Evolutionary conservation across 2,113 vertebrate genomes (phyloP).

Genomic region (Toxotes chatareus): DNA sequence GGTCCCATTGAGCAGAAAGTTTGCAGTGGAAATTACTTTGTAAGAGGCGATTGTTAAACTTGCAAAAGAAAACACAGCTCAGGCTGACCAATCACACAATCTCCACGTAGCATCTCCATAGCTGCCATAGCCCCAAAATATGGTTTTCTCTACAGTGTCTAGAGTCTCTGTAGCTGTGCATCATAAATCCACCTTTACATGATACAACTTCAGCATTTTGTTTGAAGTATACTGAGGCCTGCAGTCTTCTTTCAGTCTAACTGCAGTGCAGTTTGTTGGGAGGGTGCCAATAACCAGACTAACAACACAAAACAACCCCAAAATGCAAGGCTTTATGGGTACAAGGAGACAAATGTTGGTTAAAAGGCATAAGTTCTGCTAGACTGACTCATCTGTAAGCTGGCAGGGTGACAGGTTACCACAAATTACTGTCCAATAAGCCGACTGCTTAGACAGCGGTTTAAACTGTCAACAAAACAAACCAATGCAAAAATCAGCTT

Average conservation of each 20-base stretch:
- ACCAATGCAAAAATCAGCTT: background rate
- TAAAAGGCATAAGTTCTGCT: background rate
- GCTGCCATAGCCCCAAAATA: too few relatives aligned
- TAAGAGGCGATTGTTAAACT: background rate
- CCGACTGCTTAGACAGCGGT: background rate
- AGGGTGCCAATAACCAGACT: background rate
- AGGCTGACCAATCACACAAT: background rate
- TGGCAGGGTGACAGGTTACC: background rate
- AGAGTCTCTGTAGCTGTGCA: background rate
- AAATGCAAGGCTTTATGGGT: background rate
- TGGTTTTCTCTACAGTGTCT: too few relatives aligned
- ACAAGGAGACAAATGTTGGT: background rate
- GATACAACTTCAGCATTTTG: background rate
- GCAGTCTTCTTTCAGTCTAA: background rate
- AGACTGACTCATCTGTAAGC: background rate
- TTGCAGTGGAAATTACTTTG: background rate
- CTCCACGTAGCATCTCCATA: background rate
- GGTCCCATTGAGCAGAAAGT: background rate
- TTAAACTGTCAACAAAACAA: background rate
- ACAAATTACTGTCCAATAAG: background rate
- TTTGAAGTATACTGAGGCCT: constrained; percentile 45
- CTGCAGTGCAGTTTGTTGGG: background rate
- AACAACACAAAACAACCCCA: background rate
- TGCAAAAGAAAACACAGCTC: background rate
- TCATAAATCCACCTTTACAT: background rate